Conservation (phyloP, 2,113 vertebrate genomes). For the Hipposideros armiger region DNA sequence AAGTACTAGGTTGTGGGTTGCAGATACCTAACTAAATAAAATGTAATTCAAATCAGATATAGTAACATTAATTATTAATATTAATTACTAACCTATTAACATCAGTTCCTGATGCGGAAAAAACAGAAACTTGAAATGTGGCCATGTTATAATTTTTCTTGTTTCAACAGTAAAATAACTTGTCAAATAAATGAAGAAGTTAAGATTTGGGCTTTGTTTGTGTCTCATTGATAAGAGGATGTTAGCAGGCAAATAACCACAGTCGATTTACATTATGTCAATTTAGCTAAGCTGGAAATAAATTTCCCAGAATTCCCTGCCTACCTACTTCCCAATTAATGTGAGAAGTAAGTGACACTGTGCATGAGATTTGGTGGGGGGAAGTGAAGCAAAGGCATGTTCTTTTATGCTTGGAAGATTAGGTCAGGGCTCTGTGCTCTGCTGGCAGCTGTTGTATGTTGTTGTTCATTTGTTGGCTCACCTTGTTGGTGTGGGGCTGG, state of each 20-base stretch:
- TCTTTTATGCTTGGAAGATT: background rate
- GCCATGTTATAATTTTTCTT: background rate
- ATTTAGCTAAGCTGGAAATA: background rate
- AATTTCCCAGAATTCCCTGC: background rate
- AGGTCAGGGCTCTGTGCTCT: background rate
- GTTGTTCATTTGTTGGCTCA: background rate
- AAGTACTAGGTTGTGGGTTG: background rate
- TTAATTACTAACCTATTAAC: background rate
- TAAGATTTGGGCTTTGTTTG: background rate
- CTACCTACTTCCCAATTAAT: background rate
- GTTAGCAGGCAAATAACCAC: background rate
- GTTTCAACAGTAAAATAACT: background rate
- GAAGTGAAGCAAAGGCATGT: background rate
- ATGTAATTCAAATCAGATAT: background rate
- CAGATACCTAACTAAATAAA: background rate
- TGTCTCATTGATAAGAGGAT: background rate
- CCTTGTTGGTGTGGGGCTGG: background rate
- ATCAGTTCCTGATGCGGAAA: background rate
- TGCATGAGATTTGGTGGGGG: background rate
- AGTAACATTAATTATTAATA: conserved; percentile 1
- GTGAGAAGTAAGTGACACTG: background rate
- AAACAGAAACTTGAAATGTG: conserved; percentile 1
- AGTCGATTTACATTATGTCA: background rate
- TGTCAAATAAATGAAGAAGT: background rate
- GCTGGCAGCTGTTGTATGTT: accelerated